phyloP scores from a whole-genome alignment of 2,113 vertebrate species.

The Callorhinus ursinus region DNA sequence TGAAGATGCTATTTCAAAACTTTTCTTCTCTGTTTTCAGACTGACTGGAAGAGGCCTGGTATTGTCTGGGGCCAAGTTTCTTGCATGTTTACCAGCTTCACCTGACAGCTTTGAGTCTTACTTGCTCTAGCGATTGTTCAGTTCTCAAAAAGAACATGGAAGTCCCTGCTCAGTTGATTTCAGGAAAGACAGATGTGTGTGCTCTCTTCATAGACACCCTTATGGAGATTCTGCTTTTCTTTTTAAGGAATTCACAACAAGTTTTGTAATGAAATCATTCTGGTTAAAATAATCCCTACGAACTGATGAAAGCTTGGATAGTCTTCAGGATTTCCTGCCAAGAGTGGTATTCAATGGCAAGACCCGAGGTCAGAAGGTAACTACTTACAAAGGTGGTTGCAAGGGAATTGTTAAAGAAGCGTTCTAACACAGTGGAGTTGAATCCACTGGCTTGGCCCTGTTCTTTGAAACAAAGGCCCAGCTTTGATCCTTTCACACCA shows the following conservation, averaged over 20 bases:
- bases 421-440: conserved; percentile 70
- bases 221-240: not conserved
- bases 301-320: conserved; percentile 22
- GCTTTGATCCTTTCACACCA: conserved; percentile 71
- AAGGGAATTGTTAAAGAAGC: conserved; percentile 61
- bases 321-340: conserved; percentile 50
- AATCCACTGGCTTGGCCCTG: not conserved
- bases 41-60: not conserved
- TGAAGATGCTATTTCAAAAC: not conserved
- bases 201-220: not conserved
- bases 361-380: conserved; percentile 64
- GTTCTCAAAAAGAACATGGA: conserved; percentile 29
- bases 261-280: conserved; percentile 48
- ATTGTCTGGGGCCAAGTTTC: not conserved
- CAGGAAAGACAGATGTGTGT: not conserved
- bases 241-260: conserved; percentile 19
- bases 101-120: not conserved
- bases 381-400: conserved; percentile 67
- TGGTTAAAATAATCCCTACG: conserved; percentile 45
- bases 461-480: conserved; percentile 67
- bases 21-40: not conserved
- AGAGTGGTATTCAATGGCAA: conserved; percentile 60
- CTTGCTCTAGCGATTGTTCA: not conserved
- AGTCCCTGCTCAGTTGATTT: not conserved
- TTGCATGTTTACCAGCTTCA: not conserved